Conservation (phyloP, 2,113 vertebrate species). For the Silurus glanis region DNA sequence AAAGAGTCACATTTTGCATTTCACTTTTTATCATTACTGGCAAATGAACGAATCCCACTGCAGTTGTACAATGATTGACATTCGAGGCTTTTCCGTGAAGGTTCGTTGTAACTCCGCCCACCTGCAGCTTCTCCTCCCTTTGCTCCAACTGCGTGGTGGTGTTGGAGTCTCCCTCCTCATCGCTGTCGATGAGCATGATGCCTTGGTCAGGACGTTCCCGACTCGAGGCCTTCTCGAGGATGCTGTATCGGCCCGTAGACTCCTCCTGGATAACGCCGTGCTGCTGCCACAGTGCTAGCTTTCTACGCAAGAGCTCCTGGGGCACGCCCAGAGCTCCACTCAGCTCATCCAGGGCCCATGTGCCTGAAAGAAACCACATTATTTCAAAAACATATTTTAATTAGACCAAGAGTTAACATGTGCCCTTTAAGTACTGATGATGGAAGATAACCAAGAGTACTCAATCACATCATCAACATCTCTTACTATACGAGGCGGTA, state of each 20-base stretch:
- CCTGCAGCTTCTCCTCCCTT: constrained; percentile 97
- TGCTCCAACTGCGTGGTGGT: constrained; percentile 95
- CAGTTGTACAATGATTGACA: not conserved
- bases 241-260: constrained; percentile 78
- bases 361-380: constrained; percentile 67
- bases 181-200: constrained; percentile 90
- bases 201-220: constrained; percentile 82
- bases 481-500: no score
- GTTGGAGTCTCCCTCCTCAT: constrained; percentile 94
- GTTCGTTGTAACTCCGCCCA: constrained; percentile 52
- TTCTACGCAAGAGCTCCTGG: constrained; percentile 82
- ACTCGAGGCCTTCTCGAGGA: constrained; percentile 86
- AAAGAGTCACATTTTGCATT: not conserved
- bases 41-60: not conserved
- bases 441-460: not conserved
- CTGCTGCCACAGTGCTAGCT: constrained; percentile 93
- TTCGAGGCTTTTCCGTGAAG: not conserved
- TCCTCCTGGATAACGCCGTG: constrained; percentile 92
- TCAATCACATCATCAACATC: not conserved
- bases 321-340: constrained; percentile 85
- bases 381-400: not conserved
- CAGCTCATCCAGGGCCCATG: constrained; percentile 87
- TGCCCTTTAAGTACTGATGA: not conserved
- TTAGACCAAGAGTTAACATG: not conserved
- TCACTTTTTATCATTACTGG: not conserved